Evolutionary conservation across 2,888 invertebrate genomes (phyloP).

Genomic region (Lasioglossum pauxillum): DNA sequence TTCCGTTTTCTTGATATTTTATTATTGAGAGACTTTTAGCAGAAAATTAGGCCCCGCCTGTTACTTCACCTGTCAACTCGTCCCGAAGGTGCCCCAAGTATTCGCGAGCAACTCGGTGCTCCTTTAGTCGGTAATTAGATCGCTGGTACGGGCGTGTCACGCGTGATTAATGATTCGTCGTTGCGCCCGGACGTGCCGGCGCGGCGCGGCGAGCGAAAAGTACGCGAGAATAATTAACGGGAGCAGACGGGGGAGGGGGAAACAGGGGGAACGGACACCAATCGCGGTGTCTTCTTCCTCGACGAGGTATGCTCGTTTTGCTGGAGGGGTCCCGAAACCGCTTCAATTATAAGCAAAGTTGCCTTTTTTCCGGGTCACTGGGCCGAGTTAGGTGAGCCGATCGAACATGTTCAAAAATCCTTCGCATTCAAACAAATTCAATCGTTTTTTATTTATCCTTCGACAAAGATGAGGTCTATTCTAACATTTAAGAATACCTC

Average conservation of each 20-base stretch:
- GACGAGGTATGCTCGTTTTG: background rate
- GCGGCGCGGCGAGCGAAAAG: slow-evolving; percentile 43
- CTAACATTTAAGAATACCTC: background rate
- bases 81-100: background rate
- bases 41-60: slow-evolving; percentile 11
- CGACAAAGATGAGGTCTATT: background rate
- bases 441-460: background rate
- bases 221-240: slow-evolving; percentile 68
- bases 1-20: background rate
- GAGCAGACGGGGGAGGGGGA: slow-evolving; percentile 35
- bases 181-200: slow-evolving; percentile 34
- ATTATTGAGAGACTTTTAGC: background rate
- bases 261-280: background rate
- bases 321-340: slow-evolving; percentile 36
- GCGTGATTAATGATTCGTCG: slow-evolving; percentile 76
- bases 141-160: slow-evolving; percentile 60
- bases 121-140: slow-evolving; percentile 75
- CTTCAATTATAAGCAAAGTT: slow-evolving; percentile 72
- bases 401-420: background rate
- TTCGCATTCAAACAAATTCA: background rate
- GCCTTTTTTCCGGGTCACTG: slow-evolving; percentile 82
- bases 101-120: slow-evolving; percentile 28
- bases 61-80: slow-evolving; percentile 41
- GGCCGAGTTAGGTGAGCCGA: slow-evolving; percentile 75
- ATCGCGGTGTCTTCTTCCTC: slow-evolving; percentile 21